Percentiles rank a stretch among this genome's conserved stretches.
phyloP scores from a whole-genome alignment of 2,113 vertebrate genomes.

The Pseudorasbora parva region DNA sequence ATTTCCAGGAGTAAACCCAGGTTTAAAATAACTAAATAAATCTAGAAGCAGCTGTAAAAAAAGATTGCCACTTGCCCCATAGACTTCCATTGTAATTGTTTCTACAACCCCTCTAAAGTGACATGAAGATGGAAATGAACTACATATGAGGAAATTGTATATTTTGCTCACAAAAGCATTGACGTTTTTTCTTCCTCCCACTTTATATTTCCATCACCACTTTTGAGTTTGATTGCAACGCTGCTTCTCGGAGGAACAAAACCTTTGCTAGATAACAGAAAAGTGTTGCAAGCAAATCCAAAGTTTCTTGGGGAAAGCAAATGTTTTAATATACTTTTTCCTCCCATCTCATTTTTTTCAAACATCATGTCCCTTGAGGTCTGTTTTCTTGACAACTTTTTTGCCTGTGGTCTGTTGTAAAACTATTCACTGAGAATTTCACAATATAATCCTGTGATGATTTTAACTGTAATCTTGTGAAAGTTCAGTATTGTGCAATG shows the following conservation, averaged over 20 bases:
- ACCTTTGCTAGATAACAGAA: neutral
- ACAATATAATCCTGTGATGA: neutral
- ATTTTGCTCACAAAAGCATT: neutral
- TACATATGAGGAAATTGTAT: neutral
- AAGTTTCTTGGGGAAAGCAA: neutral
- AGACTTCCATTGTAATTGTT: neutral
- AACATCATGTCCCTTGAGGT: neutral
- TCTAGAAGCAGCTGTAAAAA: neutral
- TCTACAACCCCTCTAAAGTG: neutral
- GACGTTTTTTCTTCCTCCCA: neutral
- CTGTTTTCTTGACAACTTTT: neutral
- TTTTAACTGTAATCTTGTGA: neutral
- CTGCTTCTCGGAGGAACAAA: neutral
- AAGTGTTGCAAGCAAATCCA: neutral
- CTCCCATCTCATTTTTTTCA: too few relatives aligned
- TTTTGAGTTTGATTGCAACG: neutral
- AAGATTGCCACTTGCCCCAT: too few relatives aligned
- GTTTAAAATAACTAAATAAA: neutral
- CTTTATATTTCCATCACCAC: neutral
- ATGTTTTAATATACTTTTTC: too few relatives aligned
- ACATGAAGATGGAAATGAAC: neutral
- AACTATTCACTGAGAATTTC: too few relatives aligned
- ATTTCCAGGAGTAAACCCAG: neutral
- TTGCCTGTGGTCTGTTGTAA: neutral
- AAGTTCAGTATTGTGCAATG: neutral